Conservation (phyloP, 2,797 vertebrate species). For the Sebastes reedi region DNA sequence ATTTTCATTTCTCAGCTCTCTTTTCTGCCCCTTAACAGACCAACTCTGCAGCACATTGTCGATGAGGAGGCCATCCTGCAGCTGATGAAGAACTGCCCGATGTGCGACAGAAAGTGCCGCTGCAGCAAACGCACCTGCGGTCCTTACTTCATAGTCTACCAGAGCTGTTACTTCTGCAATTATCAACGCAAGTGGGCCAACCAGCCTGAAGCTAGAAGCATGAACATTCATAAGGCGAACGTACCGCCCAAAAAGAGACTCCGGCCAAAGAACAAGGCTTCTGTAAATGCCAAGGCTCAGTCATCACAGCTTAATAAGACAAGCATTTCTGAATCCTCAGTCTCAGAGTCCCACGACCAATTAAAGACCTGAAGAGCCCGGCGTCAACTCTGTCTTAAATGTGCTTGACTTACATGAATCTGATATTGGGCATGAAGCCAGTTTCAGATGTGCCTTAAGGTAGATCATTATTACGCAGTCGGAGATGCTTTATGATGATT, state of each 20-base stretch:
- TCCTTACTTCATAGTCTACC: constrained; percentile 23
- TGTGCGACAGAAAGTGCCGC: constrained; percentile 27
- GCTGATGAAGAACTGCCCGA: constrained; percentile 25
- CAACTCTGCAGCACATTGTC: constrained; percentile 17
- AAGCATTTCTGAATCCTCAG: not conserved
- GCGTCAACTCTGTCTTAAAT: not conserved
- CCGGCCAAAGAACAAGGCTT: not conserved
- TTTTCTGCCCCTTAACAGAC: not conserved
- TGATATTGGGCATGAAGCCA: not conserved
- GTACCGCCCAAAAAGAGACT: not conserved
- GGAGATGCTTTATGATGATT: not conserved
- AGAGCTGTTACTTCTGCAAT: constrained; percentile 40
- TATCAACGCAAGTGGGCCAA: constrained; percentile 34
- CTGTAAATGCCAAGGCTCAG: not conserved
- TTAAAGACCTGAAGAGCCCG: not conserved
- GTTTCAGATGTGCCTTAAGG: not conserved
- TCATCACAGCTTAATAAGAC: not conserved
- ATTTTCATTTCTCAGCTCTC: not conserved
- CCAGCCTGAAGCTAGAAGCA: constrained; percentile 18
- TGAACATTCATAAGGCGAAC: not conserved
- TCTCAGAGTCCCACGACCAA: not conserved
- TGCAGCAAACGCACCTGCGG: not conserved
- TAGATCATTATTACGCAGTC: not conserved
- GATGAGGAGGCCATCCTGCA: constrained; percentile 41
- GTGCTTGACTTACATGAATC: not conserved